Conservation (phyloP, 2,797 vertebrate species). For the Siniperca obscura region DNA sequence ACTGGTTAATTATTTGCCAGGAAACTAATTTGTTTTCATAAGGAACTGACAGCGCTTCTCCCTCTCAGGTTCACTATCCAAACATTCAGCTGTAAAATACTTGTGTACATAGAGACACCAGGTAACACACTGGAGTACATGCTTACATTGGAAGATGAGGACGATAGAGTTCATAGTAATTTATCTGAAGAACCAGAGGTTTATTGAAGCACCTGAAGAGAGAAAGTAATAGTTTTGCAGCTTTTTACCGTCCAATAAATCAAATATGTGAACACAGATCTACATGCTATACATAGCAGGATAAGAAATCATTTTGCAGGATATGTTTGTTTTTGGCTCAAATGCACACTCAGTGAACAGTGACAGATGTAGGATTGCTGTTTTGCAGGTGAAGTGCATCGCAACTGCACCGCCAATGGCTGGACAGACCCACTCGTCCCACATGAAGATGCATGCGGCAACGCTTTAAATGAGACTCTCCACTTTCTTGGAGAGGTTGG, state of each 20-base stretch:
- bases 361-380: not conserved
- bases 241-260: slow-evolving; percentile 17
- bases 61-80: slow-evolving; percentile 38
- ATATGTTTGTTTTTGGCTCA: not conserved
- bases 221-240: not conserved
- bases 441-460: slow-evolving; percentile 86
- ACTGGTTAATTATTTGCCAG: slow-evolving; percentile 65
- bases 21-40: slow-evolving; percentile 46
- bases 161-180: slow-evolving; percentile 33
- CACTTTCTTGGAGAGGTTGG: slow-evolving; percentile 70
- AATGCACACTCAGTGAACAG: not conserved
- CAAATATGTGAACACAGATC: not conserved
- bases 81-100: slow-evolving; percentile 39
- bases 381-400: slow-evolving; percentile 84
- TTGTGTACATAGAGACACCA: slow-evolving; percentile 48
- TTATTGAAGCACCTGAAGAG: not conserved
- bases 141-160: slow-evolving; percentile 10
- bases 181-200: not conserved
- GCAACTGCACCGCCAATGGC: slow-evolving; percentile 87
- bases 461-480: slow-evolving; percentile 80
- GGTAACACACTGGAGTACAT: slow-evolving; percentile 11
- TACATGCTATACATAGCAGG: not conserved
- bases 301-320: not conserved
- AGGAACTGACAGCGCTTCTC: slow-evolving; percentile 14
- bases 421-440: slow-evolving; percentile 88